phyloP scores from a whole-genome alignment of 2,888 invertebrate genomes.

The Leucophenga maculata region DNA sequence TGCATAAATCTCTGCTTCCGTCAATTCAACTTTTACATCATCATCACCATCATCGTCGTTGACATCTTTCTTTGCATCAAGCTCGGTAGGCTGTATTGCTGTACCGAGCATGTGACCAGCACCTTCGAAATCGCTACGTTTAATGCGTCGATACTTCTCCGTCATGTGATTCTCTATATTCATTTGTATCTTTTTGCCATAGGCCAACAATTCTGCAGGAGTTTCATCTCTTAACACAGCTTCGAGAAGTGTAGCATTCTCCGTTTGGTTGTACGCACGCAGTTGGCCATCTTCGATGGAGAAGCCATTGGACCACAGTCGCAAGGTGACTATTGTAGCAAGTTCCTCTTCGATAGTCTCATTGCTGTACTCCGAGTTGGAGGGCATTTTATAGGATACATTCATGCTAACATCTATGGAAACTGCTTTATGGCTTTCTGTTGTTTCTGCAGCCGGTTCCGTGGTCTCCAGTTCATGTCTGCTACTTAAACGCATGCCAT shows the following conservation, averaged over 20 bases:
- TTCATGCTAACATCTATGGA: constrained; percentile 17
- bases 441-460: neutral
- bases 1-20: constrained; percentile 27
- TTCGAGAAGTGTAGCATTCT: constrained; percentile 47
- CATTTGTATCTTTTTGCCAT: constrained; percentile 40
- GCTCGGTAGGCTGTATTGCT: neutral
- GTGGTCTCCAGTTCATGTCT: constrained; percentile 29
- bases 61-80: neutral
- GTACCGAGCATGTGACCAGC: constrained; percentile 41
- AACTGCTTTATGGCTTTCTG: constrained; percentile 6
- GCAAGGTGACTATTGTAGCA: constrained; percentile 42
- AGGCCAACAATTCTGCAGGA: constrained; percentile 46
- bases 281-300: constrained; percentile 50
- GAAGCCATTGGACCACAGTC: constrained; percentile 55
- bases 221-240: constrained; percentile 51
- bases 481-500: constrained; percentile 49
- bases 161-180: constrained; percentile 51
- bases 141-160: constrained; percentile 39
- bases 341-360: constrained; percentile 19
- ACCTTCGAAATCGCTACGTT: constrained; percentile 51
- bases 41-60: neutral
- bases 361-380: neutral
- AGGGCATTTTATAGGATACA: constrained; percentile 8
- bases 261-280: constrained; percentile 46
- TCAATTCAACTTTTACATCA: neutral